Evolutionary conservation across 2,113 vertebrate species (phyloP).

Genomic region (Phrynosoma platyrhinos): DNA sequence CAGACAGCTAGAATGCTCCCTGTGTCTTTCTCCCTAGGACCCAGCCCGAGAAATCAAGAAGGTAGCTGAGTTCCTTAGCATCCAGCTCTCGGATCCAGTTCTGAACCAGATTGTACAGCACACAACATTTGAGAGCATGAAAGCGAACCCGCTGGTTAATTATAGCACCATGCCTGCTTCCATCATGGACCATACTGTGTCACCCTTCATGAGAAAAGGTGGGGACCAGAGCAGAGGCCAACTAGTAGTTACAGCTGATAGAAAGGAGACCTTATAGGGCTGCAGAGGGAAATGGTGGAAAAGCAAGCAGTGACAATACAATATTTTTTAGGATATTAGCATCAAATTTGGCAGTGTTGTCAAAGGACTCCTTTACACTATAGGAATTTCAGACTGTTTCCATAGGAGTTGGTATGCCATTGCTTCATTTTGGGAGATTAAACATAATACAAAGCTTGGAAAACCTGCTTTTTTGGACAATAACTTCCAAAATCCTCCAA

Average conservation of each 20-base stretch:
- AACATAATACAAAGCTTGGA: too few species aligned
- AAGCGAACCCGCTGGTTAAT: constrained; percentile 85
- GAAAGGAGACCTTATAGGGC: neutral
- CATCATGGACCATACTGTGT: constrained; percentile 45
- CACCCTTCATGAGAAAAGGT: constrained; percentile 48
- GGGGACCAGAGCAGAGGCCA: neutral
- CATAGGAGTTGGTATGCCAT: too few species aligned
- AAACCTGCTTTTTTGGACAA: too few species aligned
- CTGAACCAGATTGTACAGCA: constrained; percentile 76
- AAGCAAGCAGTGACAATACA: too few species aligned
- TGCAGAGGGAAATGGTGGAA: too few species aligned
- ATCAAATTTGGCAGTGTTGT: too few species aligned
- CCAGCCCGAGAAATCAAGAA: constrained; percentile 77
- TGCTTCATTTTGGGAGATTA: too few species aligned
- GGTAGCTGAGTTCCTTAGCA: constrained; percentile 79
- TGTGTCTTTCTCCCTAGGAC: constrained; percentile 66
- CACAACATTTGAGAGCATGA: constrained; percentile 82
- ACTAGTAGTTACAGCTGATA: neutral
- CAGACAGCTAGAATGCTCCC: too few species aligned
- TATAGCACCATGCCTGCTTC: constrained; percentile 73
- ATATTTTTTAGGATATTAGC: too few species aligned
- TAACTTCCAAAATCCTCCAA: too few species aligned
- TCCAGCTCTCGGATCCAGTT: constrained; percentile 75
- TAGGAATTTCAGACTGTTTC: too few species aligned
- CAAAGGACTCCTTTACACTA: too few species aligned